Evolutionary conservation across 1,140 invertebrate genomes (phyloP).

Genomic region (Theocolax elegans): DNA sequence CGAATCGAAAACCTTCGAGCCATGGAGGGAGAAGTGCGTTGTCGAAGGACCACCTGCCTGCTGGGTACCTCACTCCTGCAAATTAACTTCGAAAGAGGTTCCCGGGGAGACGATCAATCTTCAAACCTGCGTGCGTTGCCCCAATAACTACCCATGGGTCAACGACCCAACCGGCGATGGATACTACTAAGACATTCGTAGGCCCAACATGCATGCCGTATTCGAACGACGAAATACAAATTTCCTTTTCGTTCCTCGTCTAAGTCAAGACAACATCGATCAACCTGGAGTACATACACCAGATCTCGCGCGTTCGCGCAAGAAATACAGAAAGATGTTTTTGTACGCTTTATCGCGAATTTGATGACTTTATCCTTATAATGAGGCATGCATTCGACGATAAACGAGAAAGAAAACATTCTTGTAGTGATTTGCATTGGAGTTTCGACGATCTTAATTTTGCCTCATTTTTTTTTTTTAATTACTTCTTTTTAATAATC

Average conservation of each 20-base stretch:
- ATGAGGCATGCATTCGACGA: background rate
- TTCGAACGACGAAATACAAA: conserved; percentile 1
- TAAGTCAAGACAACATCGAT: conserved; percentile 50
- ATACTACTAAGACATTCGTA: conserved; percentile 77
- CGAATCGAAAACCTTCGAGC: conserved; percentile 91
- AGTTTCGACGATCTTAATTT: conserved; percentile 16
- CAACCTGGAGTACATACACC: background rate
- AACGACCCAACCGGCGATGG: conserved; percentile 93
- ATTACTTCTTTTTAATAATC: conserved; percentile 19
- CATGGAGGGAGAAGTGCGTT: conserved; percentile 92
- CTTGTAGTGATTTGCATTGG: conserved; percentile 10
- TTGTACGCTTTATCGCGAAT: background rate
- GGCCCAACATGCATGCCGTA: background rate
- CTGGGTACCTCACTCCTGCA: conserved; percentile 90
- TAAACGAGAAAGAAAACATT: conserved; percentile 9
- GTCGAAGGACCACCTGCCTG: conserved; percentile 83
- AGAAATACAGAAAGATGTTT: background rate
- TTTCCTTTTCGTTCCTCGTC: conserved; percentile 49
- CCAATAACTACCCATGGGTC: conserved; percentile 93
- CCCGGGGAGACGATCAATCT: conserved; percentile 93
- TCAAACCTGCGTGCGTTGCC: conserved; percentile 92
- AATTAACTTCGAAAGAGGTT: conserved; percentile 90
- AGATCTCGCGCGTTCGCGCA: conserved; percentile 11
- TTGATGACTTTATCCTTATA: background rate
- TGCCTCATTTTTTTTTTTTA: background rate